phyloP scores from a whole-genome alignment of 2,888 invertebrate genomes.

The Megastigmus dorsalis region DNA sequence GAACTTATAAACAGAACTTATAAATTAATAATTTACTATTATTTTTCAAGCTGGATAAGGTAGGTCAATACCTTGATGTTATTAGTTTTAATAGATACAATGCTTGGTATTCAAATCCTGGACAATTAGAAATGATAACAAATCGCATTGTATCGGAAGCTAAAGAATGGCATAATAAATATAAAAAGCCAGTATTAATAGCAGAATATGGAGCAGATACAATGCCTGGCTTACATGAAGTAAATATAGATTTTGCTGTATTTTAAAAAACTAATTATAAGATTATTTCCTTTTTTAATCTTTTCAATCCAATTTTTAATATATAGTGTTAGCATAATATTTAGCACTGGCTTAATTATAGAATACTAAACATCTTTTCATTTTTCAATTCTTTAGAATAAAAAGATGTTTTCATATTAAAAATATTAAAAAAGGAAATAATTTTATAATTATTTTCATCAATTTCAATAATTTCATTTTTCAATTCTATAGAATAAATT shows the following conservation, averaged over 20 bases:
- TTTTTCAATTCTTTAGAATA: no score
- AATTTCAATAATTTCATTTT: no score
- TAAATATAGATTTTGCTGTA: slow-evolving; percentile 69
- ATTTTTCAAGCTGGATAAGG: slow-evolving; percentile 70
- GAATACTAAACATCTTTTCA: no score
- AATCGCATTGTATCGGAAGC: slow-evolving; percentile 85
- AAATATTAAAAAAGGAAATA: not conserved
- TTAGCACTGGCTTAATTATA: no score
- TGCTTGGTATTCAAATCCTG: slow-evolving; percentile 94
- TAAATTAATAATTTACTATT: slow-evolving; percentile 12
- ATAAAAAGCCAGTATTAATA: slow-evolving; percentile 93
- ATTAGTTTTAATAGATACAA: slow-evolving; percentile 97
- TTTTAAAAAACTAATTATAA: not conserved
- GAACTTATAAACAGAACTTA: slow-evolving; percentile 1
- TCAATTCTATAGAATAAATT: no score
- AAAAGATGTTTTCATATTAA: not conserved
- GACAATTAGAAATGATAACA: slow-evolving; percentile 85
- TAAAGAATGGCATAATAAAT: slow-evolving; percentile 84
- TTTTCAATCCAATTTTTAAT: not conserved
- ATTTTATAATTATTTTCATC: no score
- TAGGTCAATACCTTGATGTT: slow-evolving; percentile 83
- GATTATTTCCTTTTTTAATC: not conserved
- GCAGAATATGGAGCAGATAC: slow-evolving; percentile 98
- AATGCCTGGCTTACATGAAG: slow-evolving; percentile 91
- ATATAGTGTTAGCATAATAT: no score